Evolutionary conservation across 2,797 vertebrate genomes (phyloP).

Genomic region (Chaenodraco wilsoni): DNA sequence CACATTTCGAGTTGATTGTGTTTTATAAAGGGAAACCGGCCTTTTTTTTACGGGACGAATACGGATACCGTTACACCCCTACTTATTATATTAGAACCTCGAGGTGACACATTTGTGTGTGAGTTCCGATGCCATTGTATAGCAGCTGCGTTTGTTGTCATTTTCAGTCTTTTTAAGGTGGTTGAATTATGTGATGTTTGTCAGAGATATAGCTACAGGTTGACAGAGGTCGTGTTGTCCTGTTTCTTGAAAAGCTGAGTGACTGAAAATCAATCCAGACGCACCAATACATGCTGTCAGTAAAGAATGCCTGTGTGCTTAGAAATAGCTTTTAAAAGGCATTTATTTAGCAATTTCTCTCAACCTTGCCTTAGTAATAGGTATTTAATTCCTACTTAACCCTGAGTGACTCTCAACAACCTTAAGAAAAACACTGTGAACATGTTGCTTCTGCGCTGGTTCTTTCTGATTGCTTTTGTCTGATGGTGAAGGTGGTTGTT

Average conservation of each 20-base stretch:
- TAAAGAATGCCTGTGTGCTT: conserved; percentile 33
- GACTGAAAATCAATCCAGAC: conserved; percentile 28
- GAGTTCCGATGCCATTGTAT: no score
- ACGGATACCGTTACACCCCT: no score
- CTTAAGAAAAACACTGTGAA: not conserved
- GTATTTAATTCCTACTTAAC: conserved; percentile 15
- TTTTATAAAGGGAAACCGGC: no score
- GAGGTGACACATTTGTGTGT: not conserved
- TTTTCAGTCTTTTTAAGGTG: no score
- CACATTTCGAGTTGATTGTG: no score
- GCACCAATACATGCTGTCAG: conserved; percentile 35
- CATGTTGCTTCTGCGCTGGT: not conserved
- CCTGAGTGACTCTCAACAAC: conserved; percentile 18
- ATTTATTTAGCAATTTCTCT: conserved; percentile 19
- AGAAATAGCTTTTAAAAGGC: conserved; percentile 9
- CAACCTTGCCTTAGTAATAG: conserved; percentile 13
- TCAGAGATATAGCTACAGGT: not conserved
- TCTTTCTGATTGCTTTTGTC: not conserved
- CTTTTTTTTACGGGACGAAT: no score
- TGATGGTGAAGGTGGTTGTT: not conserved
- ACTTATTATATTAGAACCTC: not conserved
- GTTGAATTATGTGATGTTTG: no score
- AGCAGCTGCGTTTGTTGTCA: no score
- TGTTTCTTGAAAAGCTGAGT: conserved; percentile 15
- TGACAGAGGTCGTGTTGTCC: conserved; percentile 12